Evolutionary conservation across 2,888 invertebrate species (phyloP), one percentile per base, ranked within the genome.

Genomic region (Platerodrilus igneus): DNA sequence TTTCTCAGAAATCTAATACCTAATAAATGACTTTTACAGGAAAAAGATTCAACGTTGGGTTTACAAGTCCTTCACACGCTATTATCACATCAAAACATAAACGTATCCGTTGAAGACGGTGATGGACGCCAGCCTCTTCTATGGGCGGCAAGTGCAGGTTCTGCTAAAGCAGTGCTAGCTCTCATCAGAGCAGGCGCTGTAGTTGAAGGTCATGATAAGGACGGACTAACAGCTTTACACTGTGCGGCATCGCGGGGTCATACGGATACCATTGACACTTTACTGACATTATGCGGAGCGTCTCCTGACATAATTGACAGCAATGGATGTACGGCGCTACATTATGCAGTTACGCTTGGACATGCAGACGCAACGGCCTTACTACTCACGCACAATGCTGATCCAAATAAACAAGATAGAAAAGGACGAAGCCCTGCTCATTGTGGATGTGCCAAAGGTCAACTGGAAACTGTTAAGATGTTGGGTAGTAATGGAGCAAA

Each of bases 71-170:
- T 95, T 2, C 77, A 87, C 39, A 82, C 85, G 4, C 77, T 92
- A 6, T 74, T 92, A 15, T 75, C 78, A 32, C 77, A 83, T 56
- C 81, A 83, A 7, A 84, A 86, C 6, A 86, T 89, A 3, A 78
- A 83, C 11, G 86, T 93, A 1, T 84, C 90, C 51, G 88, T 88
- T 1, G 77, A 81, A 37, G 99, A 99, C 67, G 84, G 87, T 26
- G 96, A 97, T 62, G 90, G 92, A 0, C 74, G 97, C 5, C 92
- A 93, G 56, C 96, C 97, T 1, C 72, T 99, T 34, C 71, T 97
- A 7, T 99, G 99, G 99, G 96, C 97, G 0, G 93, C 96, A 0
- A 94, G 94, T 50, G 92, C 96, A 13, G 97, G 96, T 3, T 93
- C 92, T 21, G 83, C 88, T 1, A 89, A 93, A 50, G 96, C 95